A percentile compares a stretch with the other conserved stretches of the same genome.
phyloP scores from a whole-genome alignment of 2,888 invertebrate species.

The Pseudococcus jackbeardsleyi region DNA sequence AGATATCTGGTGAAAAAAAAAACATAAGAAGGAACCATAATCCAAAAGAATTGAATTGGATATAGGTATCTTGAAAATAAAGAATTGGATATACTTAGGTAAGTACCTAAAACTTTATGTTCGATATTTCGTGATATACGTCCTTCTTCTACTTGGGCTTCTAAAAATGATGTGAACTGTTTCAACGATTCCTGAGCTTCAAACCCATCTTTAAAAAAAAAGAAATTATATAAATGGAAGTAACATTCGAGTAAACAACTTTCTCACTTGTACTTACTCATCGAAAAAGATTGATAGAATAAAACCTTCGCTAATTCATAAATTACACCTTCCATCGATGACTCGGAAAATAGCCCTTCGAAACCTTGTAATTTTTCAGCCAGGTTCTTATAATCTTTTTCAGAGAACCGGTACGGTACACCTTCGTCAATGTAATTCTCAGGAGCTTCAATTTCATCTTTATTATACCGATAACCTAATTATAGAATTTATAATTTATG shows the following conservation, averaged over 20 bases:
- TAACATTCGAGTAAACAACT: not conserved
- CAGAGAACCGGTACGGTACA: constrained; percentile 65
- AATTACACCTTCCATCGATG: constrained; percentile 83
- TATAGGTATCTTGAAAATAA: not conserved
- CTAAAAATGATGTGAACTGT: constrained; percentile 81
- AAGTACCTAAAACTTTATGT: constrained; percentile 82
- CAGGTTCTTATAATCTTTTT: constrained; percentile 78
- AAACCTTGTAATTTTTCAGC: constrained; percentile 79
- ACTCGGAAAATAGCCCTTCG: constrained; percentile 81
- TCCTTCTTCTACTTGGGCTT: constrained; percentile 80
- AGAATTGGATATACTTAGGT: not conserved
- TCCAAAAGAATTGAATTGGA: not conserved
- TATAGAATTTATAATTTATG: not conserved
- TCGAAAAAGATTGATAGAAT: constrained; percentile 81
- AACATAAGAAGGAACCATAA: not conserved
- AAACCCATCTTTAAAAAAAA: constrained; percentile 72
- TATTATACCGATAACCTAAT: constrained; percentile 30
- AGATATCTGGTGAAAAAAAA: constrained; percentile 74
- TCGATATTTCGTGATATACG: constrained; percentile 81
- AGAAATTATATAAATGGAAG: not conserved
- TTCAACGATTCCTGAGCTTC: constrained; percentile 81
- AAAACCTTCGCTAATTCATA: constrained; percentile 86
- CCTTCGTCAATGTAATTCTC: constrained; percentile 43
- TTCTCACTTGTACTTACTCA: constrained; percentile 70
- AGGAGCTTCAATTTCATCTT: constrained; percentile 26